A percentile compares a stretch with the other conserved stretches of the same genome.
Evolutionary conservation across 2,113 vertebrate species (phyloP).

Genomic region (Scomber colias): DNA sequence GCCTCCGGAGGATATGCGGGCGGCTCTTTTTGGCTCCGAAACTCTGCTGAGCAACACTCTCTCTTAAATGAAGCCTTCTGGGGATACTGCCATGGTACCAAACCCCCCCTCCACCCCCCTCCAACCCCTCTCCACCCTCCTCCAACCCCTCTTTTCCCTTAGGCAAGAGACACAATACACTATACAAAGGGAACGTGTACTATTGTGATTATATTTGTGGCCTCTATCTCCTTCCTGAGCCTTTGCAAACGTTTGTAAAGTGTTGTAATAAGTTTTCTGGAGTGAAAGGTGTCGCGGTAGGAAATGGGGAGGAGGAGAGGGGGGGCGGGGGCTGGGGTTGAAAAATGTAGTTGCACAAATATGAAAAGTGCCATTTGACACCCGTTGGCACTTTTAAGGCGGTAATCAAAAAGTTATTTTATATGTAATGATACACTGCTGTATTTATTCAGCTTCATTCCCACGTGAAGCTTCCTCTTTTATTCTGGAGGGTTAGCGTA

Average conservation of each 20-base stretch:
- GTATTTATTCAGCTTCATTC: slow-evolving; percentile 65
- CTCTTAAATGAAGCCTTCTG: slow-evolving; percentile 52
- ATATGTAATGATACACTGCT: slow-evolving; percentile 54
- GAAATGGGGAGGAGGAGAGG: no score
- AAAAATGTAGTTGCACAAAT: slow-evolving; percentile 24
- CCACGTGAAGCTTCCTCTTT: slow-evolving; percentile 23
- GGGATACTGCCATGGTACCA: slow-evolving; percentile 65
- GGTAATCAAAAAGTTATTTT: slow-evolving; percentile 36
- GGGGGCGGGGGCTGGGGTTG: background rate
- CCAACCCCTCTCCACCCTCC: no score
- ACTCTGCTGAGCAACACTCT: slow-evolving; percentile 45
- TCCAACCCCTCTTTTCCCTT: no score
- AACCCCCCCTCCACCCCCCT: slow-evolving; percentile 7
- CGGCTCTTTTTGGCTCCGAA: slow-evolving; percentile 22
- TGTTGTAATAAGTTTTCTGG: background rate
- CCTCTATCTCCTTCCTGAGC: background rate
- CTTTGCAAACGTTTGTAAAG: slow-evolving; percentile 15
- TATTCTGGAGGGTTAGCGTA: slow-evolving; percentile 31
- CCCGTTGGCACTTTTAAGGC: slow-evolving; percentile 39
- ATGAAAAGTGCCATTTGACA: slow-evolving; percentile 39
- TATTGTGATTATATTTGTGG: slow-evolving; percentile 28
- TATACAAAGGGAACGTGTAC: slow-evolving; percentile 44
- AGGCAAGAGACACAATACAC: slow-evolving; percentile 27
- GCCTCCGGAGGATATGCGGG: slow-evolving; percentile 33
- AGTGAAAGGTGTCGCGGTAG: slow-evolving; percentile 2